Conservation (phyloP, 2,888 invertebrate species). For the Eulithis prunata region DNA sequence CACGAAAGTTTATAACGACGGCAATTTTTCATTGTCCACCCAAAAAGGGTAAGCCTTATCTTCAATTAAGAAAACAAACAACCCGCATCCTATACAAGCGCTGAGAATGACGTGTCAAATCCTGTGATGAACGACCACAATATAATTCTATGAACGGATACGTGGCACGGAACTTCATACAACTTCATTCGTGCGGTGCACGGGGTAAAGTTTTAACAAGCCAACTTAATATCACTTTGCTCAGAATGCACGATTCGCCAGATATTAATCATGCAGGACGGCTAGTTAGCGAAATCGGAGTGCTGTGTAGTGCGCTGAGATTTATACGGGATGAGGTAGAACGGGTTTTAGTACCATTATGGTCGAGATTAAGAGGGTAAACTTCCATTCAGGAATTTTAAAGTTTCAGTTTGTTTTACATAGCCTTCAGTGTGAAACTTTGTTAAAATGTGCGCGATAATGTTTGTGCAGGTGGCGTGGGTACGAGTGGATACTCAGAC, state of each 20-base stretch:
- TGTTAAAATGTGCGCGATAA: background rate
- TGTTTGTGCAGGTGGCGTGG: constrained; percentile 92
- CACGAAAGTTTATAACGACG: constrained; percentile 37
- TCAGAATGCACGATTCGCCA: constrained; percentile 78
- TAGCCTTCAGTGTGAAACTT: constrained; percentile 3
- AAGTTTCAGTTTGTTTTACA: constrained; percentile 29
- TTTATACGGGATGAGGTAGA: constrained; percentile 50
- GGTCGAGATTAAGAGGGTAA: constrained; percentile 34
- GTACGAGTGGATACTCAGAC: constrained; percentile 96
- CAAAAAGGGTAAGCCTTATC: constrained; percentile 41
- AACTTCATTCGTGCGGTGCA: constrained; percentile 72
- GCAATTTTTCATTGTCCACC: constrained; percentile 42
- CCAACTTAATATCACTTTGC: constrained; percentile 84
- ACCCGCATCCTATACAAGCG: constrained; percentile 42
- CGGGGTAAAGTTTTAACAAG: constrained; percentile 82
- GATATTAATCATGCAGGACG: constrained; percentile 82
- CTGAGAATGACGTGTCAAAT: constrained; percentile 53
- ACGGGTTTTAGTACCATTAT: constrained; percentile 42
- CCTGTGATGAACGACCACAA: constrained; percentile 56
- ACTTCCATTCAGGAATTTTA: constrained; percentile 33
- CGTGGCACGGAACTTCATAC: constrained; percentile 64
- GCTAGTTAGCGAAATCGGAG: constrained; percentile 79
- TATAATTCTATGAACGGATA: constrained; percentile 67
- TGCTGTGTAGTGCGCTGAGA: constrained; percentile 61
- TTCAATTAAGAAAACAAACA: constrained; percentile 57